Base-by-base conservation (phyloP, 2,888 invertebrate genomes). In the Lasioglossum calceatum region DNA sequence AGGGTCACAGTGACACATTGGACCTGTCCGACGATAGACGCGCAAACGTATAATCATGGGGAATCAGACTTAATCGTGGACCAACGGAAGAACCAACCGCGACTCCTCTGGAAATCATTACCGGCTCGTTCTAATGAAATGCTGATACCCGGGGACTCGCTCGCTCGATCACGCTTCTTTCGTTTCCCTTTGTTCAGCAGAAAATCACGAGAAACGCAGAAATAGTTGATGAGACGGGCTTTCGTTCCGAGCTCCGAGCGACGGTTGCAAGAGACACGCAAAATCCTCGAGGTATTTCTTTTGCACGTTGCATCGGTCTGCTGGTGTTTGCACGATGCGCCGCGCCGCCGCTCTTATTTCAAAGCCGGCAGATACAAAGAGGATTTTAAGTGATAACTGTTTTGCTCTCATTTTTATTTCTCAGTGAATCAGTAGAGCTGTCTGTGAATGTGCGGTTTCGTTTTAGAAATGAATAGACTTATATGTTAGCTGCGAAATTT, bases 1-100 rank as follows among this genome's bases (percentile, higher is more conserved):
- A 83, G 90, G 79, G 83, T 81, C 88, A 64, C 81, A 78, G 90
- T 90, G 89, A 90, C 90, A 90, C 86, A 87, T 87, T 87, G 84
- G 36, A 82, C 80, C 87, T 90, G 81, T 82, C 83, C 79, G 42
- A 70, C 77, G 81, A 36, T 79, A 81, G 79, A 82, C 79, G 79
- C 64, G 82, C 80, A 39, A 84, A 81, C 78, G 77, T 88, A 83
- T 81, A 85, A 89, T 89, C 86, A 78, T 61, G 71, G 64, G 82
- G 81, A 86, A 87, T 84, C 84, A 74, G 67, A 79, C 74, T 73
- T 87, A 86, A 87, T 87, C 78, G 78, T 76, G 54, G 36, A 2
- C 61, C 32, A 19, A 39, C 2, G 64, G 54, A 78, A 72, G 79
- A 58, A 77, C 44, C 50, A 44, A 44, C 64, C 39, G 47, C 77